Evolutionary conservation across 2,888 invertebrate species (phyloP).

Genomic region (Callosobruchus maculatus): DNA sequence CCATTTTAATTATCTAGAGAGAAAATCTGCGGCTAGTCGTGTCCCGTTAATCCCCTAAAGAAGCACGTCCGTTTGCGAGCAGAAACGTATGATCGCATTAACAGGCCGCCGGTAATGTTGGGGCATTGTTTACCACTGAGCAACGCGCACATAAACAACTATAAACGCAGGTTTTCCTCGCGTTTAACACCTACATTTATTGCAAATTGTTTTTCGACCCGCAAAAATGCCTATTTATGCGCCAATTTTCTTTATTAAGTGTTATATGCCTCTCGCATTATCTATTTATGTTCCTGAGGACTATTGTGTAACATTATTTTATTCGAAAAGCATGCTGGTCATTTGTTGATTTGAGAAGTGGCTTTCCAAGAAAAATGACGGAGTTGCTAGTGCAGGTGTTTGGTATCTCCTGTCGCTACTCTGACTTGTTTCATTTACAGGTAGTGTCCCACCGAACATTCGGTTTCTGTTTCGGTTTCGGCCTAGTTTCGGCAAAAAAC

Average conservation of each 20-base stretch:
- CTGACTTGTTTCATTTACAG: no score
- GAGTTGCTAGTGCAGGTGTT: not conserved
- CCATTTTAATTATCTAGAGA: not conserved
- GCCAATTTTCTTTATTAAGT: constrained; percentile 19
- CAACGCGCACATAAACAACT: constrained; percentile 24
- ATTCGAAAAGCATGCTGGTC: not conserved
- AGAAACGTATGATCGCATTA: not conserved
- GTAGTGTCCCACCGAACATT: no score
- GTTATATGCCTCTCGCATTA: constrained; percentile 13
- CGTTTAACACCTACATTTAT: constrained; percentile 22
- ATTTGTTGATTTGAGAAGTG: not conserved
- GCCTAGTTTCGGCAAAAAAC: no score
- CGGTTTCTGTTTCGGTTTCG: no score
- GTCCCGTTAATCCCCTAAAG: not conserved
- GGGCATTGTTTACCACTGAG: constrained; percentile 18
- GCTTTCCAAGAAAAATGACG: not conserved
- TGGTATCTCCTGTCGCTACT: not conserved
- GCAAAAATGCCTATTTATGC: constrained; percentile 19
- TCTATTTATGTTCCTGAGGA: constrained; percentile 2
- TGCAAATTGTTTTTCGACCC: constrained; percentile 22
- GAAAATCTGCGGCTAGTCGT: not conserved
- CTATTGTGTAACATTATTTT: not conserved
- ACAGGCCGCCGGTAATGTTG: constrained; percentile 8
- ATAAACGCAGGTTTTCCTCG: constrained; percentile 21
- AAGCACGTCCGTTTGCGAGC: not conserved